Conservation (phyloP, 2,888 invertebrate species). For the Abrostola tripartita region DNA sequence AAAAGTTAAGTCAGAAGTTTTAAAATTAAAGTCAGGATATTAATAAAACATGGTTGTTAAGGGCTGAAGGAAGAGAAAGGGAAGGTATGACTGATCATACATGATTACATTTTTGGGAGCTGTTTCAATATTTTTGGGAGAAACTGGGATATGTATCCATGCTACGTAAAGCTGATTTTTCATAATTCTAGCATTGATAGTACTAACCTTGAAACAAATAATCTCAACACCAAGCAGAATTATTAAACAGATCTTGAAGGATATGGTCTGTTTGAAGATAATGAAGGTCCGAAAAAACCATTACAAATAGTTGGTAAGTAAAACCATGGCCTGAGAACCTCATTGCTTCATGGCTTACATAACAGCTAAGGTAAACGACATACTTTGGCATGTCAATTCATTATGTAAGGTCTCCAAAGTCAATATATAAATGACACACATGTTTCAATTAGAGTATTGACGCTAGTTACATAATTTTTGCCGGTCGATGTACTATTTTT, state of each 20-base stretch:
- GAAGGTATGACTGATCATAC: too few species aligned
- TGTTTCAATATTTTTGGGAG: too few species aligned
- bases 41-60: neutral
- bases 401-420: conserved; percentile 46
- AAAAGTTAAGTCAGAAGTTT: conserved; percentile 41
- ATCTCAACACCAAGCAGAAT: too few species aligned
- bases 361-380: conserved; percentile 40
- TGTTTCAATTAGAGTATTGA: conserved; percentile 47
- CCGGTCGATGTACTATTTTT: conserved; percentile 16
- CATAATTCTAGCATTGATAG: too few species aligned
- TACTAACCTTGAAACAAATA: too few species aligned
- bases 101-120: too few species aligned
- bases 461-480: conserved; percentile 22
- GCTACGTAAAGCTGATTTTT: too few species aligned
- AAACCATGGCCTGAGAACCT: conserved; percentile 11
- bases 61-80: too few species aligned
- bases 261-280: too few species aligned
- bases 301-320: conserved; percentile 17
- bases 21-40: neutral
- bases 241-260: too few species aligned
- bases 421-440: conserved; percentile 48
- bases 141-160: too few species aligned
- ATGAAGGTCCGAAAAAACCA: neutral
- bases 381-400: conserved; percentile 38
- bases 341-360: conserved; percentile 32